Percentiles rank a stretch among this genome's conserved stretches.
Conservation (phyloP, 1,140 invertebrate species). For the Cydia pomonella region DNA sequence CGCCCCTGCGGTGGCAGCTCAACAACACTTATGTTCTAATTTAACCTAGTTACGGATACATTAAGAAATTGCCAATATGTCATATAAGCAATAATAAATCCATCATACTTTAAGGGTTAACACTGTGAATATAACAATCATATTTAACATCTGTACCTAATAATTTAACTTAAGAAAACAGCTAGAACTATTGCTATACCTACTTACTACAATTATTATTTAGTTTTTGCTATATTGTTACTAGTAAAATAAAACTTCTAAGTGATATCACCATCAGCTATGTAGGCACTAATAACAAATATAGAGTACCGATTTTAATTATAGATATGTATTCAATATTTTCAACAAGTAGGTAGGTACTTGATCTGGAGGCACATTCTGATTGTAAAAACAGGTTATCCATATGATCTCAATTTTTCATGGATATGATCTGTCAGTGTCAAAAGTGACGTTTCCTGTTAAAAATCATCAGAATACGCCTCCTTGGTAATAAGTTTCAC, state of each 20-base stretch:
- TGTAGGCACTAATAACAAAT: neutral
- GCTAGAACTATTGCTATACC: neutral
- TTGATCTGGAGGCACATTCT: neutral
- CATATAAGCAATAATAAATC: constrained; percentile 71
- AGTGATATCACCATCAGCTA: neutral
- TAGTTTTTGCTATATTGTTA: neutral
- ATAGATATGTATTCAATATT: neutral
- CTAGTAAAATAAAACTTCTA: neutral
- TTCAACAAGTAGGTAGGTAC: neutral
- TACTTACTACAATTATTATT: neutral
- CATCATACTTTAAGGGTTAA: constrained; percentile 53
- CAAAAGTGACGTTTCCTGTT: too few species aligned
- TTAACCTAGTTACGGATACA: constrained; percentile 56
- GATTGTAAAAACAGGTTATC: too few species aligned
- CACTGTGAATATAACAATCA: constrained; percentile 34
- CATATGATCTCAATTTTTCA: too few species aligned
- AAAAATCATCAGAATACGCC: too few species aligned
- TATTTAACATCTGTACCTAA: constrained; percentile 30
- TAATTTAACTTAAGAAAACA: constrained; percentile 13
- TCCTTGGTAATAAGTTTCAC: too few species aligned
- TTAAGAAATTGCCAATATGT: constrained; percentile 67
- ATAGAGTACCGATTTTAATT: too few species aligned
- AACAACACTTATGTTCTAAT: constrained; percentile 61
- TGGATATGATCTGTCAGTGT: too few species aligned
- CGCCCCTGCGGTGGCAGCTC: constrained; percentile 47